phyloP scores from a whole-genome alignment of 2,113 vertebrate genomes.

The Acanthisitta chloris region DNA sequence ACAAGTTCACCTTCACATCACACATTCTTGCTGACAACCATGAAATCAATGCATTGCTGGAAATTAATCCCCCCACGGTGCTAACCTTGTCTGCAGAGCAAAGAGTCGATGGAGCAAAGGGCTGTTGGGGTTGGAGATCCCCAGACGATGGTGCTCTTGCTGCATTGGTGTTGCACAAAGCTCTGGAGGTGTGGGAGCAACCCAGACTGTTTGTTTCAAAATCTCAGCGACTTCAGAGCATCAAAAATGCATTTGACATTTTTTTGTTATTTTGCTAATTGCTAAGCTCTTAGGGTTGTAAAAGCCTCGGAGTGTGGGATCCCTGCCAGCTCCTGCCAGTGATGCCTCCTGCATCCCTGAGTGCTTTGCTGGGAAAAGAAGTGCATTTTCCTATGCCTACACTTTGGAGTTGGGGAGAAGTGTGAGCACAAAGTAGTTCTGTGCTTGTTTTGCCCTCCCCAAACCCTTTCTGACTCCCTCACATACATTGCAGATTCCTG shows the following conservation, averaged over 20 bases:
- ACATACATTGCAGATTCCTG: rapidly evolving
- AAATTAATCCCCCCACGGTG: not conserved
- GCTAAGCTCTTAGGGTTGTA: conserved; percentile 17
- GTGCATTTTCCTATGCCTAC: not conserved
- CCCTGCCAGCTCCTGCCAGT: not conserved
- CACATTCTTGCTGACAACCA: not conserved
- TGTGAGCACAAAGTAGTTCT: not conserved
- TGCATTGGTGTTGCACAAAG: not conserved
- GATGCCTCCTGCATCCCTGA: rapidly evolving
- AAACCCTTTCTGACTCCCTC: not conserved
- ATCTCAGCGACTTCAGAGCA: conserved; percentile 22
- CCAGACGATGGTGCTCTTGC: conserved; percentile 61
- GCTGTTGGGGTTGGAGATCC: not conserved
- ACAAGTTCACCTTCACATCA: not conserved
- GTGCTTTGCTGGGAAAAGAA: not conserved
- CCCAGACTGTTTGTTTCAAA: conserved; percentile 44
- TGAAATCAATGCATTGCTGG: not conserved
- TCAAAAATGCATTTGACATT: conserved; percentile 36
- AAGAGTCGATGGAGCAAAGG: not conserved
- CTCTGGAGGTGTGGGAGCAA: not conserved
- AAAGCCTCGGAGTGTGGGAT: not conserved
- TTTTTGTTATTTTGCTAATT: conserved; percentile 65
- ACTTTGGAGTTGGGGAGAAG: not conserved
- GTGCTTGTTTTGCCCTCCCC: not conserved
- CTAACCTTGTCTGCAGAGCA: rapidly evolving